Percentiles rank a stretch among this genome's conserved stretches.
These are phyloP conservation scores for Brachionus angularis DNA, from an alignment of 1,140 invertebrate genomes.

Conservation along the genomic window DNA sequence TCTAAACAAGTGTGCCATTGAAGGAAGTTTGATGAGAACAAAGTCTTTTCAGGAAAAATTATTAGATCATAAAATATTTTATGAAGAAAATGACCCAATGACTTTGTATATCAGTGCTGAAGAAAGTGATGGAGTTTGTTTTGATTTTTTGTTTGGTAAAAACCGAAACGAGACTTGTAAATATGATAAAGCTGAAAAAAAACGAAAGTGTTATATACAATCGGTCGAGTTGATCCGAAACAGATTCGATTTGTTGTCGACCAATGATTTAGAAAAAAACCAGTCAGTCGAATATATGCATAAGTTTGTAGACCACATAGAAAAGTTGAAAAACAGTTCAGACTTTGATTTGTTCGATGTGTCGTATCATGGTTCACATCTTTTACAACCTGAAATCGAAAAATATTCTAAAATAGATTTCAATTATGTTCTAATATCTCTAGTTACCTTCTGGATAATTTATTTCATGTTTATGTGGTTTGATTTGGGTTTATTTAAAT, in stretches of 20 bases:
- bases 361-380: constrained; percentile 25
- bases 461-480: constrained; percentile 39
- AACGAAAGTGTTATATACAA: constrained; percentile 8
- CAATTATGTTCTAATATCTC: constrained; percentile 21
- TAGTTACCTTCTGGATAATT: constrained; percentile 21
- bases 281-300: constrained; percentile 16
- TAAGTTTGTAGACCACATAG: not conserved
- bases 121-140: not conserved
- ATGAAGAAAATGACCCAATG: constrained; percentile 5
- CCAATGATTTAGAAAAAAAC: not conserved
- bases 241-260: constrained; percentile 17
- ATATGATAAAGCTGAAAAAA: not conserved
- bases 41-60: constrained; percentile 24
- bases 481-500: constrained; percentile 14
- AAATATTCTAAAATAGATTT: constrained; percentile 24
- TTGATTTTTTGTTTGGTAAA: constrained; percentile 28
- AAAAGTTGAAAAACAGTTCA: not conserved
- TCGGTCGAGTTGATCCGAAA: constrained; percentile 1
- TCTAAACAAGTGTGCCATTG: constrained; percentile 25
- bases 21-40: constrained; percentile 14
- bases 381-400: constrained; percentile 4
- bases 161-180: not conserved
- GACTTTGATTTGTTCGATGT: constrained; percentile 22
- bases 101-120: not conserved
- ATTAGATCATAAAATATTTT: not conserved